A percentile compares a stretch with the other conserved stretches of the same genome.
Evolutionary conservation across 2,888 invertebrate genomes (phyloP).

Genomic region (Dolomedes plantarius): DNA sequence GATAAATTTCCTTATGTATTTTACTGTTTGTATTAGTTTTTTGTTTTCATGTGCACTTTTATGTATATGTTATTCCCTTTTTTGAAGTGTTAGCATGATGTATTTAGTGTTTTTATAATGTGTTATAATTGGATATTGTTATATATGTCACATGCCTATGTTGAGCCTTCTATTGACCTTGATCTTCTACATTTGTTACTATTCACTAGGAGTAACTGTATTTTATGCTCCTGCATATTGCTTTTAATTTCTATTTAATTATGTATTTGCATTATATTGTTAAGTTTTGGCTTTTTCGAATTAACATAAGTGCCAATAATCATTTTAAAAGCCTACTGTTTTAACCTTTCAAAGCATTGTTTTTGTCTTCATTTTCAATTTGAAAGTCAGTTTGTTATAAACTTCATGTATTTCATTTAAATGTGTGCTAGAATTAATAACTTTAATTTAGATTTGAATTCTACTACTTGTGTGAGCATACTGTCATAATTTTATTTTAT

Average conservation of each 20-base stretch:
- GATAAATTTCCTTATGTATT: background rate
- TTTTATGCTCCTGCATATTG: background rate
- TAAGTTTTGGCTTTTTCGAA: background rate
- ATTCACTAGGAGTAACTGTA: background rate
- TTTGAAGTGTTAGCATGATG: no score
- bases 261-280: background rate
- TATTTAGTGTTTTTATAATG: no score
- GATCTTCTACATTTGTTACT: constrained; percentile 15
- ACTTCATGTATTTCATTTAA: no score
- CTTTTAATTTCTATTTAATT: background rate
- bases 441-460: no score
- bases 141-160: background rate
- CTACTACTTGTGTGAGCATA: no score
- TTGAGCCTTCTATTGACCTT: background rate
- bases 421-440: no score
- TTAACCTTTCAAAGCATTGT: background rate
- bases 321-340: background rate
- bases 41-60: no score
- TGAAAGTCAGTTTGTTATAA: no score
- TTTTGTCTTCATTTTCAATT: background rate
- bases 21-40: no score
- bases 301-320: background rate
- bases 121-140: background rate
- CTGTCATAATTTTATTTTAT: no score
- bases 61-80: no score